A percentile compares a stretch with the other conserved stretches of the same genome.
These are phyloP conservation scores for Erpornis zantholeuca DNA, from an alignment of 2,113 vertebrate species.

Conservation along the genomic window DNA sequence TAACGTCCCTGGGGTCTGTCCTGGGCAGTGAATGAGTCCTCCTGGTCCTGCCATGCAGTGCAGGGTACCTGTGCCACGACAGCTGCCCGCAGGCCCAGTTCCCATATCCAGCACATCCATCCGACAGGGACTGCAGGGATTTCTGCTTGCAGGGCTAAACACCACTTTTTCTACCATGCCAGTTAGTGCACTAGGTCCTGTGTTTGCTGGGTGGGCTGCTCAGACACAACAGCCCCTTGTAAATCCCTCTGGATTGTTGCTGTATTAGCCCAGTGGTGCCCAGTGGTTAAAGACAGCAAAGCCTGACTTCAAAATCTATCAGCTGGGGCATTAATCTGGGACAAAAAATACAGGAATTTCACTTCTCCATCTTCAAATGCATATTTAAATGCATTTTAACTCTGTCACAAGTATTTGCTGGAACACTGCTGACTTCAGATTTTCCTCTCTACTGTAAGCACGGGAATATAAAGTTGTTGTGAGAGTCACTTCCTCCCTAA, in stretches of 20 bases:
- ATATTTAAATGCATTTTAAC: neutral
- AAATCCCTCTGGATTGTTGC: neutral
- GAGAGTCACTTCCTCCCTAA: neutral
- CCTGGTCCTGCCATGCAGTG: neutral
- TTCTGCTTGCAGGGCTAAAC: neutral
- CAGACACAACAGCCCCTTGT: neutral
- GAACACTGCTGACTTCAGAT: neutral
- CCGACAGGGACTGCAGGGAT: rapidly evolving
- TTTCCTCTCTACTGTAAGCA: neutral
- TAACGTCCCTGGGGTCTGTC: neutral
- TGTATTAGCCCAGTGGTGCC: too few species aligned
- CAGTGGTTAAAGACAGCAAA: neutral
- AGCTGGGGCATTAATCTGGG: neutral
- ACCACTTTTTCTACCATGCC: neutral
- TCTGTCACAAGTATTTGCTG: neutral
- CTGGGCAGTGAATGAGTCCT: rapidly evolving
- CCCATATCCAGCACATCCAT: rapidly evolving
- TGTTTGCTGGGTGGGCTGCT: rapidly evolving
- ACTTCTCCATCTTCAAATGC: neutral
- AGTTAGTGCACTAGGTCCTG: too few species aligned
- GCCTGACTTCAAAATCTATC: neutral
- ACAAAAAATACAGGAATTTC: neutral
- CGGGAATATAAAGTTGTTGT: rapidly evolving
- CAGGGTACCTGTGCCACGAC: neutral
- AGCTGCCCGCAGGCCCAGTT: neutral